Conservation (phyloP, 1,140 invertebrate genomes). For the Lineus longissimus region DNA sequence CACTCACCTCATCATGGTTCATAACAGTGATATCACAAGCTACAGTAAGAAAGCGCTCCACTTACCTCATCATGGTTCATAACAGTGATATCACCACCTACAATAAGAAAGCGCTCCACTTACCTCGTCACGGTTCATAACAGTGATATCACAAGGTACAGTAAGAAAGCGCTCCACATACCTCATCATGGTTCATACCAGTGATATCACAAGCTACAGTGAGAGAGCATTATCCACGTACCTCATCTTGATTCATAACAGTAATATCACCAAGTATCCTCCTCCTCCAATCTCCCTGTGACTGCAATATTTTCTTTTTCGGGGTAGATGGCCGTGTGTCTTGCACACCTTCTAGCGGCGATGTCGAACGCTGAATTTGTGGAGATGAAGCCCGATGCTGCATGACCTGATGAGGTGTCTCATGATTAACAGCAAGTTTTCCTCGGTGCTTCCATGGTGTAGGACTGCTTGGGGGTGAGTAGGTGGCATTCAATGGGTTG, state of each 20-base stretch:
- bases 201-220: too few species aligned
- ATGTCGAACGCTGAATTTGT: neutral
- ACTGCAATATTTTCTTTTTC: neutral
- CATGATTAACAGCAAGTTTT: neutral
- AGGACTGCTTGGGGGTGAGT: neutral
- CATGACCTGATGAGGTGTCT: neutral
- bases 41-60: too few species aligned
- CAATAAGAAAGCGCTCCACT: too few species aligned
- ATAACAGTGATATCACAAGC: too few species aligned
- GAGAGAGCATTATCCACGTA: neutral
- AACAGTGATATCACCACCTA: too few species aligned
- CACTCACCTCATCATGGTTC: too few species aligned
- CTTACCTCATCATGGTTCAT: too few species aligned
- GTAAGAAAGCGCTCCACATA: too few species aligned
- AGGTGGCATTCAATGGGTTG: too few species aligned
- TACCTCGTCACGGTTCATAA: too few species aligned
- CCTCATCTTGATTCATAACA: constrained; percentile 11
- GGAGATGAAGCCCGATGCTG: neutral
- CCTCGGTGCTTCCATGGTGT: neutral
- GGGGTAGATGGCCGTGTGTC: neutral
- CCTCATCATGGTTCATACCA: too few species aligned
- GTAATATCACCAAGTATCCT: constrained; percentile 4
- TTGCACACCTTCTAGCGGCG: neutral
- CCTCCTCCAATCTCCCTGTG: constrained; percentile 1
- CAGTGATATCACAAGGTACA: too few species aligned